phyloP scores from a whole-genome alignment of 2,888 invertebrate genomes.

The Escarpia spicata region DNA sequence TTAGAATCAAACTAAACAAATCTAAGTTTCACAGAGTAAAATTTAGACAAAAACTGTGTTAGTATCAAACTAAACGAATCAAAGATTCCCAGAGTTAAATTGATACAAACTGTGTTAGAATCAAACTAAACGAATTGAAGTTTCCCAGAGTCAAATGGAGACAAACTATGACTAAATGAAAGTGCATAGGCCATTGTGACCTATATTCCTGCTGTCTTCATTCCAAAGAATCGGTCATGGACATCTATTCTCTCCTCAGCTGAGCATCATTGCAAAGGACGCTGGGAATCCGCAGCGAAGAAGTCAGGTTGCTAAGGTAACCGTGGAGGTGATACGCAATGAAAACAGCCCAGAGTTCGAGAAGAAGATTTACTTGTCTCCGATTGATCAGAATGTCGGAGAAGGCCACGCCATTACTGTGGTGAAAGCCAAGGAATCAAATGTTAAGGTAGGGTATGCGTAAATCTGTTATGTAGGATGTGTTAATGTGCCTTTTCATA shows the following conservation, averaged over 20 bases:
- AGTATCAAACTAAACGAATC: too few relatives aligned
- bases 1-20: not conserved
- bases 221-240: not conserved
- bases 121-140: not conserved
- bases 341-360: constrained; percentile 48
- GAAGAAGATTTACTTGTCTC: constrained; percentile 28
- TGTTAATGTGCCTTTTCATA: too few relatives aligned
- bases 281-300: constrained; percentile 32
- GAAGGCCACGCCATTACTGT: constrained; percentile 45
- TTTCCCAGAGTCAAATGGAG: not conserved
- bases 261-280: constrained; percentile 37
- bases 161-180: not conserved
- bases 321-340: constrained; percentile 54
- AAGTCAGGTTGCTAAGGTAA: constrained; percentile 45
- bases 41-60: not conserved
- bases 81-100: too few relatives aligned
- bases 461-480: not conserved
- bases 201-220: not conserved
- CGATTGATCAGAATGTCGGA: constrained; percentile 43
- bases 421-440: constrained; percentile 52
- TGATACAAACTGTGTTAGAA: not conserved
- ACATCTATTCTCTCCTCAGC: constrained; percentile 24
- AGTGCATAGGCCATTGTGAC: not conserved
- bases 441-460: constrained; percentile 44
- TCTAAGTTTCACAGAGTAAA: not conserved